Evolutionary conservation across 37 sponge, comb jelly and placozoan species (phyloP).

Genomic region (Eunapius fragilis): DNA sequence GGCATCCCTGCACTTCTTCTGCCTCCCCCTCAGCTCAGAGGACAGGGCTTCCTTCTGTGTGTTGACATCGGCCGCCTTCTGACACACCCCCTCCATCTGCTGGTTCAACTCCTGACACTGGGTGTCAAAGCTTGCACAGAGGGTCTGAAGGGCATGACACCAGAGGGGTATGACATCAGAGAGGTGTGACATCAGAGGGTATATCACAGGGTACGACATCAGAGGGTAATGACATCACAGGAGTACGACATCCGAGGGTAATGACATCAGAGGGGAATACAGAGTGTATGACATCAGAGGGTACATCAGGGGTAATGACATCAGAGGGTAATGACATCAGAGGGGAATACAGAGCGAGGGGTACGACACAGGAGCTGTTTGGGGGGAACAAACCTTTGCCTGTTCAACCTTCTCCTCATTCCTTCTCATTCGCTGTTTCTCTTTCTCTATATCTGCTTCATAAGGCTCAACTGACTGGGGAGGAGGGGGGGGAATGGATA

Average conservation of each 20-base stretch:
- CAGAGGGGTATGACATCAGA: no score
- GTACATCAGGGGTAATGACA: no score
- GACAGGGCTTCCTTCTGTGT: background rate
- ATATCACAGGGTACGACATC: no score
- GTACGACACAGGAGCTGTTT: no score
- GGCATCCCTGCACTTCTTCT: background rate
- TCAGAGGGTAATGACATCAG: no score
- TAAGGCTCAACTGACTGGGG: slow-evolving; percentile 8
- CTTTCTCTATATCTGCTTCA: slow-evolving; percentile 22
- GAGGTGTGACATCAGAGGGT: no score
- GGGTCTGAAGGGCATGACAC: no score
- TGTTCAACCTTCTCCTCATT: slow-evolving; percentile 6
- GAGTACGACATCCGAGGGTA: no score
- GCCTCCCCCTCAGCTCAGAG: background rate
- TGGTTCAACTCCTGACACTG: background rate
- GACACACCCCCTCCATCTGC: background rate
- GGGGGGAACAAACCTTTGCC: slow-evolving; percentile 12
- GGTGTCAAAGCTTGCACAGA: background rate
- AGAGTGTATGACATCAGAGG: no score
- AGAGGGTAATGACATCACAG: no score
- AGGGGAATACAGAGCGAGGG: no score
- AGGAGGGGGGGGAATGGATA: background rate
- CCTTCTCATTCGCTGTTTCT: slow-evolving; percentile 15
- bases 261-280: no score
- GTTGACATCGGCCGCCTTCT: background rate